Percentiles rank a stretch among this genome's conserved stretches.
Conservation (phyloP, 2,888 invertebrate genomes). For the Teleiodes luculella region DNA sequence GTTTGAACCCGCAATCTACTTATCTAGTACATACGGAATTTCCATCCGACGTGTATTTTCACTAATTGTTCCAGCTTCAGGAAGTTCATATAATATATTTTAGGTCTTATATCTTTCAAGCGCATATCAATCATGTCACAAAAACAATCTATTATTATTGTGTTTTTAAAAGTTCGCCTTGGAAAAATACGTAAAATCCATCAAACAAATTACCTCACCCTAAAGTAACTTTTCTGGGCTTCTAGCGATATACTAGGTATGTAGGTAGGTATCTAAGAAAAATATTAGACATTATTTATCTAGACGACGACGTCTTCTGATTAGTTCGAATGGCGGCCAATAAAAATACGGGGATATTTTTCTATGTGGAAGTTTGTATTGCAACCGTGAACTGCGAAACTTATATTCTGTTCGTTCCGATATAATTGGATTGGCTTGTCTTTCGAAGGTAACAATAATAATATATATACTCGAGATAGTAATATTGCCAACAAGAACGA, state of each 20-base stretch:
- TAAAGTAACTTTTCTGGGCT: not conserved
- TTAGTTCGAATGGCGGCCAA: not conserved
- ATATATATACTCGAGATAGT: not conserved
- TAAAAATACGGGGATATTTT: conserved; percentile 2
- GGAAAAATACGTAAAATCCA: not conserved
- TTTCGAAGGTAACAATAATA: too few relatives aligned
- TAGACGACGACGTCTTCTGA: not conserved
- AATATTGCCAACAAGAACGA: not conserved
- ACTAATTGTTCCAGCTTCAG: too few relatives aligned
- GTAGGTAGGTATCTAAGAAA: not conserved
- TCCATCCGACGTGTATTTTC: too few relatives aligned
- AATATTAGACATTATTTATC: conserved; percentile 1
- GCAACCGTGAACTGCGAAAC: not conserved
- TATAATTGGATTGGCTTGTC: not conserved
- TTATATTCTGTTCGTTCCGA: not conserved
- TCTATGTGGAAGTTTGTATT: not conserved
- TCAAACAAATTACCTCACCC: not conserved
- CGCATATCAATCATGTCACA: too few relatives aligned
- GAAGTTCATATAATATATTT: too few relatives aligned
- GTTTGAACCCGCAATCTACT: too few relatives aligned
- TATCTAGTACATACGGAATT: too few relatives aligned
- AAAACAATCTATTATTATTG: too few relatives aligned
- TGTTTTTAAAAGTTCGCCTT: too few relatives aligned
- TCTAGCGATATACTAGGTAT: not conserved
- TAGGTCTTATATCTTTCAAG: too few relatives aligned